Percentiles rank a stretch among this genome's conserved stretches.
These are phyloP conservation scores for Eurytoma californica DNA, from an alignment of 2,888 invertebrate genomes.

Conservation along the genomic window DNA sequence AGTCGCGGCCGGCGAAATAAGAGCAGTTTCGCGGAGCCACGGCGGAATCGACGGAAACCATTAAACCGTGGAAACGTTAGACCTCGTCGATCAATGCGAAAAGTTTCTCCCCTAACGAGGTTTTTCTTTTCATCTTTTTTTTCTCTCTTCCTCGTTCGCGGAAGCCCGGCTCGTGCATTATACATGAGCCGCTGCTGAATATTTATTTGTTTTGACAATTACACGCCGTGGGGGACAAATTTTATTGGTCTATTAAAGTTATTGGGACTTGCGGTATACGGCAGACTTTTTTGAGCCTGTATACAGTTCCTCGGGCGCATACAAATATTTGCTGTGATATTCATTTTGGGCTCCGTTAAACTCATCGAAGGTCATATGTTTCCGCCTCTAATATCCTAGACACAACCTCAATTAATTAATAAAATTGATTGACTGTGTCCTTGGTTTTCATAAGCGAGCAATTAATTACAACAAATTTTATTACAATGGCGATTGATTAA, in stretches of 20 bases:
- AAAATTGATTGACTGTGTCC: too few relatives aligned
- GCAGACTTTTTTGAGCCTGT: too few relatives aligned
- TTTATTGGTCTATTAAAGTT: conserved; percentile 25
- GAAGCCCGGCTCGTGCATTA: conserved; percentile 32
- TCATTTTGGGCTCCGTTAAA: too few relatives aligned
- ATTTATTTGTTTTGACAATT: conserved; percentile 44
- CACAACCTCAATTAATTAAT: too few relatives aligned
- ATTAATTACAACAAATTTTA: too few relatives aligned
- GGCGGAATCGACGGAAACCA: conserved; percentile 23
- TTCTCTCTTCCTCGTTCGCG: conserved; percentile 2
- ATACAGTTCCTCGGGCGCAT: too few relatives aligned
- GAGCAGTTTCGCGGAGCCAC: conserved; percentile 23
- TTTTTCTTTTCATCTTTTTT: conserved; percentile 16
- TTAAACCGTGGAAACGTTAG: conserved; percentile 37
- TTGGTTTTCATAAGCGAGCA: too few relatives aligned
- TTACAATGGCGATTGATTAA: too few relatives aligned
- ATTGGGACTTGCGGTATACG: not conserved
- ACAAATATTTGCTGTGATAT: too few relatives aligned
- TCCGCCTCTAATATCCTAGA: too few relatives aligned
- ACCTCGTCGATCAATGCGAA: conserved; percentile 45
- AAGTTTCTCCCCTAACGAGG: conserved; percentile 47
- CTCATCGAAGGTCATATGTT: too few relatives aligned
- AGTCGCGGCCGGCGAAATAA: conserved; percentile 47
- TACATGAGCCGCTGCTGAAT: conserved; percentile 39
- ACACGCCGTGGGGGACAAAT: not conserved